Percentiles rank a stretch among this genome's conserved stretches.
These are phyloP conservation scores for Luscinia luscinia DNA, from an alignment of 2,797 vertebrate genomes.

Conservation along the genomic window DNA sequence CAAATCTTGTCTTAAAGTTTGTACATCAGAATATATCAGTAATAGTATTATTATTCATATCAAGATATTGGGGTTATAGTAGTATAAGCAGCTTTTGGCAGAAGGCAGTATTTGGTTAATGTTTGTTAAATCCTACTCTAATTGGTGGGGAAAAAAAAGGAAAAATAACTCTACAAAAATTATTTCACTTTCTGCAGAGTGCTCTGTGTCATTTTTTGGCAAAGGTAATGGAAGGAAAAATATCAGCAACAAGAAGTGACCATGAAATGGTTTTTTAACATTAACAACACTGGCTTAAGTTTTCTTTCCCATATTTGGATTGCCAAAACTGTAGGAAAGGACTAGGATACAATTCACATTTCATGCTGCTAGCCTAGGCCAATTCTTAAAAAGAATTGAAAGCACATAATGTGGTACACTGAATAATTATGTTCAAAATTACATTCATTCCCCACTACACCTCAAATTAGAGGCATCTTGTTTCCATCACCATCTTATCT, in stretches of 20 bases:
- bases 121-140: slow-evolving; percentile 15
- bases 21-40: neutral
- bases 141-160: neutral
- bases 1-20: neutral
- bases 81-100: neutral
- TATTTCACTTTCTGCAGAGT: neutral
- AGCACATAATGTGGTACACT: neutral
- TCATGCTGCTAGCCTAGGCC: neutral
- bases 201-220: slow-evolving; percentile 46
- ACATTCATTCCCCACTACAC: neutral
- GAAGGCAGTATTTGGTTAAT: neutral
- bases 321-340: neutral
- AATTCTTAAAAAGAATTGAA: neutral
- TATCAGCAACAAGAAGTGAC: neutral
- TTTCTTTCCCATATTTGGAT: slow-evolving; percentile 4
- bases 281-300: neutral
- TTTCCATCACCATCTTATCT: neutral
- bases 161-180: slow-evolving; percentile 17
- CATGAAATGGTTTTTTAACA: neutral
- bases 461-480: neutral
- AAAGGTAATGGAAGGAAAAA: slow-evolving; percentile 44
- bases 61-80: neutral
- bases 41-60: neutral
- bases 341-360: neutral
- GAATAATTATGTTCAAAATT: neutral